phyloP scores from a whole-genome alignment of 2,113 vertebrate species.

The Carlito syrichta region DNA sequence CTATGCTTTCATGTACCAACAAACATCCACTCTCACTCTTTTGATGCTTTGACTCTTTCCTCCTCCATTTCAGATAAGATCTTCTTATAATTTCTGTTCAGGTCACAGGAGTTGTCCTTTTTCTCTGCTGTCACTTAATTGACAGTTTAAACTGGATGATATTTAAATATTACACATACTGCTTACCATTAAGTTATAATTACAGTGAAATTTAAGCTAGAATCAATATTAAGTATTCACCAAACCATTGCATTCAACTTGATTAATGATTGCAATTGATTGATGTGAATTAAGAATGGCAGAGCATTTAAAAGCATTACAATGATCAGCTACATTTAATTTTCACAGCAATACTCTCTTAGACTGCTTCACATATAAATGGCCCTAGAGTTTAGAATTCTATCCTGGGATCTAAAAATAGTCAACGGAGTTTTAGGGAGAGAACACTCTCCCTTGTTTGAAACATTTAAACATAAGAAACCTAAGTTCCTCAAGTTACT shows the following conservation, averaged over 20 bases:
- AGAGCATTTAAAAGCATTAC: conserved; percentile 55
- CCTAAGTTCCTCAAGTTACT: not conserved
- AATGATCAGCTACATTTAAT: conserved; percentile 59
- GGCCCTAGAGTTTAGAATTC: not conserved
- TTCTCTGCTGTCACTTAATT: conserved; percentile 31
- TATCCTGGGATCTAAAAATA: not conserved
- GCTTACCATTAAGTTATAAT: conserved; percentile 67
- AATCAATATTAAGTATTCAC: conserved; percentile 46
- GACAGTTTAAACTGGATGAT: conserved; percentile 64
- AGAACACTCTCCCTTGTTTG: not conserved
- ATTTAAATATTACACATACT: conserved; percentile 66
- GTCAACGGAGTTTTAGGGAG: not conserved
- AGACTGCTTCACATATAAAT: conserved; percentile 22
- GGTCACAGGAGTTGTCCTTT: conserved; percentile 44
- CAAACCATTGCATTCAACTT: conserved; percentile 46
- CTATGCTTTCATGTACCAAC: not conserved
- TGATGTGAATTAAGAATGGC: conserved; percentile 71
- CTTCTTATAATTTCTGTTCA: not conserved
- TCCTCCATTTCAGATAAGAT: not conserved
- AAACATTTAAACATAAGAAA: conserved; percentile 8
- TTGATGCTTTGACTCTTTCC: not conserved
- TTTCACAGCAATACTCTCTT: conserved; percentile 39
- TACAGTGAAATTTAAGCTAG: conserved; percentile 71
- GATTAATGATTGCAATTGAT: conserved; percentile 64
- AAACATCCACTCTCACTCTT: not conserved